These are phyloP conservation scores for Drosophila borborema DNA, from an alignment of 2,888 invertebrate genomes.

Conservation along the genomic window DNA sequence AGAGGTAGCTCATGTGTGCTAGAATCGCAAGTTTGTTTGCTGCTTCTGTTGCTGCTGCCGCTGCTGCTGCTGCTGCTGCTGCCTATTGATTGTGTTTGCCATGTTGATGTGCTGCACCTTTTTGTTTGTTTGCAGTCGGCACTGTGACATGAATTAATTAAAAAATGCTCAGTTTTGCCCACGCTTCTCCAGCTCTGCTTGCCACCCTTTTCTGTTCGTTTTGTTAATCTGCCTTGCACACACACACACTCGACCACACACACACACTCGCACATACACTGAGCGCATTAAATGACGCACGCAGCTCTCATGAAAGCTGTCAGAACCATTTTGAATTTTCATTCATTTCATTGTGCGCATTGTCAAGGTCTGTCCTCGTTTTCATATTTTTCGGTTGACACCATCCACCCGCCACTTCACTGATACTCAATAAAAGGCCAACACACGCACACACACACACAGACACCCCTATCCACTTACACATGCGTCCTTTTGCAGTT, in stretches of 20 bases:
- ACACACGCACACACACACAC: slow-evolving; percentile 15
- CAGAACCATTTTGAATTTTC: slow-evolving; percentile 23
- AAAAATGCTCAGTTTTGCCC: slow-evolving; percentile 31
- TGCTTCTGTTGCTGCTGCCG: slow-evolving; percentile 2
- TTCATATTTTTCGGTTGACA: slow-evolving; percentile 8
- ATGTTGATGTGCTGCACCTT: slow-evolving; percentile 28
- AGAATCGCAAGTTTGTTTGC: slow-evolving; percentile 32
- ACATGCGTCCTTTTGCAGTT: slow-evolving; percentile 10
- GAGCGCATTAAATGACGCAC: slow-evolving; percentile 54
- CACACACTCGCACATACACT: slow-evolving; percentile 21
- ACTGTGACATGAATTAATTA: slow-evolving; percentile 57
- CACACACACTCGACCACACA: slow-evolving; percentile 8
- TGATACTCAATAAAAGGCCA: slow-evolving; percentile 43
- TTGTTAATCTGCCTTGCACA: slow-evolving; percentile 8
- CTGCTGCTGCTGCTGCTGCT: slow-evolving; percentile 15
- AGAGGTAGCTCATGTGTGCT: slow-evolving; percentile 6
- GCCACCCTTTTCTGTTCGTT: neutral
- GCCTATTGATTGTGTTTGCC: slow-evolving; percentile 46
- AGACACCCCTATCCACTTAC: slow-evolving; percentile 5
- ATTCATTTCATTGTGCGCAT: slow-evolving; percentile 33
- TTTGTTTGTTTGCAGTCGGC: slow-evolving; percentile 41
- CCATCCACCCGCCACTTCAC: slow-evolving; percentile 14
- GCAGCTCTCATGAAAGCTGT: slow-evolving; percentile 26
- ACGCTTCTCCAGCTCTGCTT: neutral
- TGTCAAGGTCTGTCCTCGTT: slow-evolving; percentile 23